Conservation (phyloP, 2,888 invertebrate genomes). For the Phymatocera aterrima region DNA sequence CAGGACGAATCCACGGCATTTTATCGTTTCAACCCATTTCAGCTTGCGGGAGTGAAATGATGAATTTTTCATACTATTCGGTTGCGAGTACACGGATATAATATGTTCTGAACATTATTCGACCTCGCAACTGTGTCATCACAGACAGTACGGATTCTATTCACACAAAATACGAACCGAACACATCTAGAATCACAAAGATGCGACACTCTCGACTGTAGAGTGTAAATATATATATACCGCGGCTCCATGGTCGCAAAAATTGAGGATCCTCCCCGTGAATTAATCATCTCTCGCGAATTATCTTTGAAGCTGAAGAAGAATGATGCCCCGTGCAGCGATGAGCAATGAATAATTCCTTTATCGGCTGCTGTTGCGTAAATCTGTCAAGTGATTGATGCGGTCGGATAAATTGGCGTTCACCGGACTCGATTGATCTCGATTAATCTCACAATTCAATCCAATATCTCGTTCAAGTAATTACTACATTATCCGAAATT, state of each 20-base stretch:
- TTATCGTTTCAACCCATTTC: no score
- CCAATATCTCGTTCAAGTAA: conserved; percentile 13
- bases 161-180: not conserved
- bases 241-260: no score
- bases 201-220: no score
- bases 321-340: not conserved
- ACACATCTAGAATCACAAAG: no score
- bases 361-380: conserved; percentile 2
- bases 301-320: not conserved
- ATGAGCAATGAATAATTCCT: conserved; percentile 1
- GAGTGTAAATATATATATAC: no score
- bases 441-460: conserved; percentile 9
- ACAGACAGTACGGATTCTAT: not conserved
- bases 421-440: conserved; percentile 26
- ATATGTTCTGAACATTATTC: not conserved
- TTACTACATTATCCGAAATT: not conserved
- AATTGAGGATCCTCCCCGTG: no score
- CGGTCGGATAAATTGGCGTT: conserved; percentile 12
- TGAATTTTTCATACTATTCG: no score
- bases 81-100: no score
- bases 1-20: no score
- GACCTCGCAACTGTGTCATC: not conserved
- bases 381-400: conserved; percentile 28
- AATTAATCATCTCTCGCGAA: not conserved
- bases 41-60: no score